Base-by-base conservation (phyloP, 2,888 invertebrate species). In the Torymus aiolomorphi region DNA sequence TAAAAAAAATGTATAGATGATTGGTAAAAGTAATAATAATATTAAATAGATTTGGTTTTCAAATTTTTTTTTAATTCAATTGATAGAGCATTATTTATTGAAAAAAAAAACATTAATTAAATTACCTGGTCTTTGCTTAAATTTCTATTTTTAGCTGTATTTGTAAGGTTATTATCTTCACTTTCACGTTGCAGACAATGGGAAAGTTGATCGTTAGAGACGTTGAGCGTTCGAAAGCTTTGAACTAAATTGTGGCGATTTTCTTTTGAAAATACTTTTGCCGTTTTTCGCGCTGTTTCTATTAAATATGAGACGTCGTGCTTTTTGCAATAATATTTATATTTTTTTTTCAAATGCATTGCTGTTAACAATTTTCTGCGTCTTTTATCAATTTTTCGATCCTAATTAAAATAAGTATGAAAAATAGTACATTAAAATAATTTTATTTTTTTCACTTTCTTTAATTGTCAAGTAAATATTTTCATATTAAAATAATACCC, bases 241-340 rank as follows among this genome's bases (percentile, higher is more conserved):
- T 80, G 59, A 24, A 82, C 56, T 2, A 82, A 59, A 54, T 75
- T 42, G 14, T 78, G 20, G 2, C 78, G 82, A 42, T 54, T 77
- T 71, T 67, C 20, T 42, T 69, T 78, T 12, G 72, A 77, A 14
- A 12, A 14, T 42, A 72, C 31, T 72, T 63, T 74, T 13, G 12
- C 16, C 59, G 57, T 49, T 72, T 75, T 20, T 49, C 82, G 74
- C 0, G 42, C 16, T 4, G 14, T 78, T 67, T 82, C 75, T 3
- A 80, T 14, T 52, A 80, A 71, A 52, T 75, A 82, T 2, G 57
- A 59, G 0, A 52, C 42, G 31, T 78, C 18, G 11, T 82, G 80
- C n/a, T 72, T 77, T 66, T 82, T 80, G 20, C 82, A 82, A 54
- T 65, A 42, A 54, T 82, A 80, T 14, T 82, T 82, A 52, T 76